phyloP scores from a whole-genome alignment of 2,797 vertebrate species.

The Poecile montanus region DNA sequence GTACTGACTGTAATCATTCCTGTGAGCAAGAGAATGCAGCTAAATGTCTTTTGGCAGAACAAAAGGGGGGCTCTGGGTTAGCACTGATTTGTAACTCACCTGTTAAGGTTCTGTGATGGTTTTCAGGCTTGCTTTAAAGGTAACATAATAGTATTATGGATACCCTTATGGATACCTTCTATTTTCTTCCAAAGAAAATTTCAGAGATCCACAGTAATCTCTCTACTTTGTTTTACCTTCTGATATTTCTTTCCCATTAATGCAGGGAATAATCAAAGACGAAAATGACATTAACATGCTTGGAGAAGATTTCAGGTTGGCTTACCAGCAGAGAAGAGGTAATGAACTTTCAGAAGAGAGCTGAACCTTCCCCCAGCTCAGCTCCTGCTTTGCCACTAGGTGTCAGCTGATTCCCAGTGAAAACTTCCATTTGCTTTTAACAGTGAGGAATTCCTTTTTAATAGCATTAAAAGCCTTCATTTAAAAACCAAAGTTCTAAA shows the following conservation, averaged over 20 bases:
- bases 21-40: not conserved
- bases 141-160: rapidly evolving
- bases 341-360: conserved; percentile 69
- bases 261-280: conserved; percentile 86
- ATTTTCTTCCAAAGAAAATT: not conserved
- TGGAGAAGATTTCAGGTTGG: conserved; percentile 87
- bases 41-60: not conserved
- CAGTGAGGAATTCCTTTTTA: not conserved
- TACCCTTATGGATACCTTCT: not conserved
- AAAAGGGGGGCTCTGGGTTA: not conserved
- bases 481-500: not conserved
- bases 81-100: not conserved
- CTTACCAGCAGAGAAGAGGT: conserved; percentile 75
- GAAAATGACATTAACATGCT: conserved; percentile 87
- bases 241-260: not conserved
- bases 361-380: conserved; percentile 55
- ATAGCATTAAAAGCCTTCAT: not conserved
- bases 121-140: not conserved
- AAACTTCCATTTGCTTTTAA: not conserved
- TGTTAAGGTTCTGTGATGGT: rapidly evolving
- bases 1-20: not conserved
- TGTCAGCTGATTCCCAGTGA: conserved; percentile 58
- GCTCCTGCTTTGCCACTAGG: conserved; percentile 71
- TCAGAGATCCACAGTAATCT: not conserved
- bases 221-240: not conserved